Evolutionary conservation across 2,797 vertebrate genomes (phyloP).

Genomic region (Eulemur rubriventer): DNA sequence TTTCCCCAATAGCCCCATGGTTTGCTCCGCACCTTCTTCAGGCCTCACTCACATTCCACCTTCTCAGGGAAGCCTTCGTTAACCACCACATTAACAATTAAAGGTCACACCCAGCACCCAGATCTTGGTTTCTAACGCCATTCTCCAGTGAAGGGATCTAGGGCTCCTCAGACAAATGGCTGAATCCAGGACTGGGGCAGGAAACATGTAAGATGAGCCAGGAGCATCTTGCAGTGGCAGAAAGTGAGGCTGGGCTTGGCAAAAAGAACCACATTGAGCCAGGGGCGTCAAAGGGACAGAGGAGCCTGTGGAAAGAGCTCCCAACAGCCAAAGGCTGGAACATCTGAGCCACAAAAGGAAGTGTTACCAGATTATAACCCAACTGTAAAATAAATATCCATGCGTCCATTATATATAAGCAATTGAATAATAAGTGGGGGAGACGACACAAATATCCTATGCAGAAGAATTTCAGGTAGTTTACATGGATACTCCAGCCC

Average conservation of each 20-base stretch:
- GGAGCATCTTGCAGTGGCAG: neutral
- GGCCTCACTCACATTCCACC: neutral
- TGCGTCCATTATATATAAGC: neutral
- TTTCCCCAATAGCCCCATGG: fast-evolving
- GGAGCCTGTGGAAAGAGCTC: neutral
- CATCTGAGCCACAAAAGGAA: neutral
- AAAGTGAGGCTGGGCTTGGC: neutral
- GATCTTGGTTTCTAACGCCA: neutral
- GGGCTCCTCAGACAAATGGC: neutral
- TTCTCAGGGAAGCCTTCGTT: neutral
- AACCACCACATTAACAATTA: neutral
- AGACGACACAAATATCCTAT: neutral
- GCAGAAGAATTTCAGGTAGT: neutral
- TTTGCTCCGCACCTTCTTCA: neutral
- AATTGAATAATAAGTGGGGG: neutral
- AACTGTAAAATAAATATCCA: neutral
- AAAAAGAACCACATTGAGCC: neutral
- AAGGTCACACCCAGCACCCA: neutral
- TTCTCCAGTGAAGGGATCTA: neutral
- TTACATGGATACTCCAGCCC: too few relatives aligned
- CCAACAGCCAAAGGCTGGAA: neutral
- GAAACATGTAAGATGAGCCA: neutral
- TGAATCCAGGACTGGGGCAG: neutral
- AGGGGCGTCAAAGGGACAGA: neutral
- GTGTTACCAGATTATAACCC: neutral